Evolutionary conservation across 1,140 invertebrate genomes (phyloP), one percentile per base, ranked within the genome.

Genomic region (Propsilocerus akamusi): DNA sequence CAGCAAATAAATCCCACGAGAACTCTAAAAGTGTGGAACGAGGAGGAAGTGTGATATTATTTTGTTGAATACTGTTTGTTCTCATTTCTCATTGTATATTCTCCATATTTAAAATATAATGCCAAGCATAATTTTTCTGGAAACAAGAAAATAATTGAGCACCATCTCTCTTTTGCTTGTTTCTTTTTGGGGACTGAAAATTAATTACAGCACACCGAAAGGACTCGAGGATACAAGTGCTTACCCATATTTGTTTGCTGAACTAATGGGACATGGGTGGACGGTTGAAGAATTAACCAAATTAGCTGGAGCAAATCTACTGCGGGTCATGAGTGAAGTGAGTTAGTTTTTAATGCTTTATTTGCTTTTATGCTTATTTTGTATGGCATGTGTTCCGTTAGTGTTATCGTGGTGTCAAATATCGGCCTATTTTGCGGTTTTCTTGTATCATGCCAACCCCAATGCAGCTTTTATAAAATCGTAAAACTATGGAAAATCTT

Each of bases 151-250:
- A 30, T 30, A n/a, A 8, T n/a, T 8, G 28, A 7, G 28, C n/a
- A n/a, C n/a, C n/a, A n/a, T n/a, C 14, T 26, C 22, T 12, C n/a
- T 14, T 12, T 37, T 12, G 32, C n/a, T 11, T 12, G 20, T 20
- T 14, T 37, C 20, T 37, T 12, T 14, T 37, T 23, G n/a, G n/a
- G n/a, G n/a, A n/a, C n/a, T n/a, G n/a, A n/a, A 41, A 41, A 41
- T 26, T 54, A 51, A 57, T 68, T 69, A 34, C 66, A 88, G 85
- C 62, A 86, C 83, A 47, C 80, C 84, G 23, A 76, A 80, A 62
- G 89, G 87, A 12, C 71, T 95, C 34, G 87, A 94, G 68, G 89
- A 95, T 63, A 88, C 91, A 6, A 89, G 87, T 1, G 86, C 78
- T 53, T 95, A 93, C 69, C 90, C 91, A 1, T 74, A 81, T 51